These are phyloP conservation scores for Solenodon paradoxus DNA, from an alignment of 2,113 vertebrate species.

Conservation along the genomic window DNA sequence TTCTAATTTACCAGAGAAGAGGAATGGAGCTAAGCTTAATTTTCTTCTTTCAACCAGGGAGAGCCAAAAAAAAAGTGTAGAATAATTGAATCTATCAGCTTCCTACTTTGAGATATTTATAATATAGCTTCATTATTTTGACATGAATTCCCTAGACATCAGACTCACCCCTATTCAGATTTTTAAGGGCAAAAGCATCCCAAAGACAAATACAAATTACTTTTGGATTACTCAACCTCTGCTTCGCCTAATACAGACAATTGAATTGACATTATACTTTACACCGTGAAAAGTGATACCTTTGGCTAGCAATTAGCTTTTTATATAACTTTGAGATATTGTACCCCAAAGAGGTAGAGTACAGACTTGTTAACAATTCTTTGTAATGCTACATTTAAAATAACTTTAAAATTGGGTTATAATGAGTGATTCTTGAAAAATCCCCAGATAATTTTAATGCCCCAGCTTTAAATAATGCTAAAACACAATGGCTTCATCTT, in stretches of 20 bases:
- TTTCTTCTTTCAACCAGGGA: slow-evolving; percentile 33
- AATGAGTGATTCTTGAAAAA: slow-evolving; percentile 68
- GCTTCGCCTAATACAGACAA: slow-evolving; percentile 29
- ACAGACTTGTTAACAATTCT: slow-evolving; percentile 60
- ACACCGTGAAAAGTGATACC: slow-evolving; percentile 36
- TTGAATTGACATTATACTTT: slow-evolving; percentile 35
- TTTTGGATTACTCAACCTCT: slow-evolving; percentile 49
- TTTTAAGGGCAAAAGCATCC: slow-evolving; percentile 40
- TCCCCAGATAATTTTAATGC: slow-evolving; percentile 60
- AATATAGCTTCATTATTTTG: slow-evolving; percentile 59
- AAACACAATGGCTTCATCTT: slow-evolving; percentile 64
- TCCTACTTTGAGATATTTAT: slow-evolving; percentile 30
- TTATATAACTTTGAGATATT: slow-evolving; percentile 47
- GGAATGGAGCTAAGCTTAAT: neutral
- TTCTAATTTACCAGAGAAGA: slow-evolving; percentile 9
- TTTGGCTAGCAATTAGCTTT: slow-evolving; percentile 62
- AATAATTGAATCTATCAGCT: slow-evolving; percentile 6
- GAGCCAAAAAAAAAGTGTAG: neutral
- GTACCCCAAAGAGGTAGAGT: slow-evolving; percentile 31
- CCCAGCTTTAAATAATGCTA: slow-evolving; percentile 65
- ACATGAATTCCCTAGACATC: slow-evolving; percentile 47
- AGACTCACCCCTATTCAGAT: slow-evolving; percentile 45
- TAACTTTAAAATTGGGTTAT: slow-evolving; percentile 70
- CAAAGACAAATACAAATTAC: slow-evolving; percentile 61
- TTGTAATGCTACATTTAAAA: slow-evolving; percentile 64